Conservation (phyloP, 2,113 vertebrate species). For the Alosa alosa region DNA sequence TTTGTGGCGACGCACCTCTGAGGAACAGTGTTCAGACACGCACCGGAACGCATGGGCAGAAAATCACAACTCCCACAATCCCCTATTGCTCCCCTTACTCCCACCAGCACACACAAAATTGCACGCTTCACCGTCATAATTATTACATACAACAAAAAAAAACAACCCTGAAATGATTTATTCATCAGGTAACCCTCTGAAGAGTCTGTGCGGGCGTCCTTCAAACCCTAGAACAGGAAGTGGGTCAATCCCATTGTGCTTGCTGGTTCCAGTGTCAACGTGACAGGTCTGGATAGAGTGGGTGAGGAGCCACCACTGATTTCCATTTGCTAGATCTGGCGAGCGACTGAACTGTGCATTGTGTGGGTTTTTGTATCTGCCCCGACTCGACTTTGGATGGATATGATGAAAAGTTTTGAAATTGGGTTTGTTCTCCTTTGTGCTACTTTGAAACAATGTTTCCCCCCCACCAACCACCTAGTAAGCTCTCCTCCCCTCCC, state of each 20-base stretch:
- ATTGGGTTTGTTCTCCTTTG: slow-evolving; percentile 43
- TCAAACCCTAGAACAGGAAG: slow-evolving; percentile 50
- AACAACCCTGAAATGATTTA: slow-evolving; percentile 48
- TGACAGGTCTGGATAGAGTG: slow-evolving; percentile 33
- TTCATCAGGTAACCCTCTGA: slow-evolving; percentile 46
- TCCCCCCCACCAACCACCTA: slow-evolving; percentile 23
- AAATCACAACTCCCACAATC: background rate
- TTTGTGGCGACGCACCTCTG: background rate
- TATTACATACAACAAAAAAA: slow-evolving; percentile 38
- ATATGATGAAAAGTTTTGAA: slow-evolving; percentile 34
- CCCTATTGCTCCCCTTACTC: background rate
- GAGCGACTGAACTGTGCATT: background rate
- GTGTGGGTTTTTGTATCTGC: background rate
- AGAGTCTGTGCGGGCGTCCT: slow-evolving; percentile 32
- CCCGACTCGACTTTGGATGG: background rate
- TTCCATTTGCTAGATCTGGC: background rate
- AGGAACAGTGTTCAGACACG: background rate
- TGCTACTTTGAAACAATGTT: slow-evolving; percentile 37
- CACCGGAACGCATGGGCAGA: background rate
- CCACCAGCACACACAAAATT: slow-evolving; percentile 3
- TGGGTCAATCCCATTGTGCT: slow-evolving; percentile 57
- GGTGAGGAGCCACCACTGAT: slow-evolving; percentile 38
- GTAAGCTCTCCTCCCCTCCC: slow-evolving; percentile 9
- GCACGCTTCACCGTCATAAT: slow-evolving; percentile 34
- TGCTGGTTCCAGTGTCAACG: background rate